Evolutionary conservation across 1,140 invertebrate species (phyloP).

Genomic region (Eulimnadia texana): DNA sequence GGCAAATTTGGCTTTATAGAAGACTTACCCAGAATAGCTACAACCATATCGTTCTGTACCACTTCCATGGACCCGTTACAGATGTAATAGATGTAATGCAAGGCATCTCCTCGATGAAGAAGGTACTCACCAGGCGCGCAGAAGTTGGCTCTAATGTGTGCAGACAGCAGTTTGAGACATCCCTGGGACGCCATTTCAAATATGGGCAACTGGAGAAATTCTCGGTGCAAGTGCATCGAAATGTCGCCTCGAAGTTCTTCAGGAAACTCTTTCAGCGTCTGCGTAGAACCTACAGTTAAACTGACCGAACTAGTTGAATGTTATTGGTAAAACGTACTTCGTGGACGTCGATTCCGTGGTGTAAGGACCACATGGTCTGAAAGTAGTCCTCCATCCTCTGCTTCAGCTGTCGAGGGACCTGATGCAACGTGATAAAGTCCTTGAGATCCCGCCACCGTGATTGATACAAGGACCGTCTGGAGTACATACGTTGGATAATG

Average conservation of each 20-base stretch:
- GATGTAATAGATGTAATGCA: constrained; percentile 90
- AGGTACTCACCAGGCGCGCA: constrained; percentile 93
- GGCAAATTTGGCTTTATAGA: not conserved
- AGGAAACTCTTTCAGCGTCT: constrained; percentile 92
- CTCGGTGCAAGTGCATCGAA: constrained; percentile 85
- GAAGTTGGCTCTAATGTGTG: constrained; percentile 81
- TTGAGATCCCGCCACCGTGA: constrained; percentile 92
- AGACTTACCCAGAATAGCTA: constrained; percentile 80
- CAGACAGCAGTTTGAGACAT: constrained; percentile 74
- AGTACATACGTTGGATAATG: constrained; percentile 97
- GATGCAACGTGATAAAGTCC: constrained; percentile 91
- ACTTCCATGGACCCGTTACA: constrained; percentile 98
- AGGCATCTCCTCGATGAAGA: constrained; percentile 89
- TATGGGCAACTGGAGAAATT: constrained; percentile 84
- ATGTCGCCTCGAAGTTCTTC: constrained; percentile 88
- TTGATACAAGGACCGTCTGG: constrained; percentile 88
- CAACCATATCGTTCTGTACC: constrained; percentile 92
- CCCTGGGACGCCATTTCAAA: constrained; percentile 86
- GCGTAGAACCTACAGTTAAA: constrained; percentile 18
- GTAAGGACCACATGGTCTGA: constrained; percentile 96
- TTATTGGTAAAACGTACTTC: constrained; percentile 44
- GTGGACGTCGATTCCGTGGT: constrained; percentile 96
- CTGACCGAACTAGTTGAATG: not conserved
- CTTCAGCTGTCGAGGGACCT: constrained; percentile 86
- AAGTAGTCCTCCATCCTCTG: constrained; percentile 97